Base-by-base conservation (phyloP, 1,140 invertebrate species). In the Nasonia longicornis region DNA sequence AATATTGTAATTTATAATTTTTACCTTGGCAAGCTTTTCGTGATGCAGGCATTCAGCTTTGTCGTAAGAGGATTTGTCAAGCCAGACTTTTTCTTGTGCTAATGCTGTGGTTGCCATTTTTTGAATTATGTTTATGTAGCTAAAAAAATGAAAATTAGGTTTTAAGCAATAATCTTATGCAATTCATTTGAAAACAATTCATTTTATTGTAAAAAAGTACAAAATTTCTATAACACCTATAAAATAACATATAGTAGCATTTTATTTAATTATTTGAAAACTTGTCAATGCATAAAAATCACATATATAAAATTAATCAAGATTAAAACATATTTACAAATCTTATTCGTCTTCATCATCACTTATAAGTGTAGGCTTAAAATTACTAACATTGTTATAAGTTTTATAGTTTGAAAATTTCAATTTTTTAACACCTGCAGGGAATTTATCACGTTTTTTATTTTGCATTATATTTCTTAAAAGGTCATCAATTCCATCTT, bases 51-150 rank as follows among this genome's bases (percentile, higher is more conserved):
- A 85, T 84, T 93, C 92, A 52, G 92, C 92, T 88, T 89, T 90
- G 71, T 92, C 92, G 85, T 90, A 92, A 26, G 88, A 86, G 76
- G 89, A 87, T 84, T 92, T 92, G 20, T 92, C 89, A 70, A 90
- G 86, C 92, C 92, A 93, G 29, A 93, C 86, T 81, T 87, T 90
- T 83, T 92, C 92, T 69, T 87, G 86, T 77, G 88, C 83, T 70
- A 92, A 83, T 82, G 88, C 85, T 79, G 83, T 81, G 72, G 82
- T 69, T 48, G 86, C 83, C 88, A 87, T 89, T 82, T 85, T 88
- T 85, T 31, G 42, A 42, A 20, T 81, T 73, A 64, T 35, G 45
- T 67, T 22, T 80, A 11, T 35, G 45, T 70, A 26, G n/a, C 71
- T 79, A 78, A 77, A 70, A 82, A 79, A 22, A 58, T 20, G 52